These are phyloP conservation scores for Vespertilio murinus DNA, from an alignment of 2,797 vertebrate species.

Conservation along the genomic window DNA sequence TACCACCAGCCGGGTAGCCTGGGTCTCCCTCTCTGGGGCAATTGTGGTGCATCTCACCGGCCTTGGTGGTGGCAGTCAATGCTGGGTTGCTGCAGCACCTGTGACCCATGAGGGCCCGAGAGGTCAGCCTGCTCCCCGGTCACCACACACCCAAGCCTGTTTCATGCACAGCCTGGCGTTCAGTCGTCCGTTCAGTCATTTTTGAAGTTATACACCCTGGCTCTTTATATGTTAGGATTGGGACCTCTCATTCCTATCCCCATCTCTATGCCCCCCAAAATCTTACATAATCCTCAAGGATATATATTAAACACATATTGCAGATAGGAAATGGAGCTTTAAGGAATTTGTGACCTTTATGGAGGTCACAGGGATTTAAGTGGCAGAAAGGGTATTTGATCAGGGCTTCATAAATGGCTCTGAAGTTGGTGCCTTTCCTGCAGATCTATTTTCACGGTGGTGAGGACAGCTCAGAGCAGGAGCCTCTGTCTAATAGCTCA, in stretches of 20 bases:
- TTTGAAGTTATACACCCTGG: no score
- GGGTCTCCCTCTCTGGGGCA: no score
- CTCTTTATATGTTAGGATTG: no score
- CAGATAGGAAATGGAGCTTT: background rate
- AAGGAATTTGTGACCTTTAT: background rate
- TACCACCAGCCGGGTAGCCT: no score
- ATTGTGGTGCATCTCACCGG: no score
- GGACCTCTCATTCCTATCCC: background rate
- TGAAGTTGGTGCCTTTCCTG: background rate
- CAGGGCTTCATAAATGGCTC: background rate
- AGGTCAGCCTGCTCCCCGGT: no score
- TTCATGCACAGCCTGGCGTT: no score
- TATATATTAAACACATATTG: background rate
- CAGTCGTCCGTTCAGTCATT: fast-evolving
- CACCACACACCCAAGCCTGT: no score
- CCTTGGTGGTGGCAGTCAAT: no score
- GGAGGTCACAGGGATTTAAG: background rate
- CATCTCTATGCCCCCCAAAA: no score
- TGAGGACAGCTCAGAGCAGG: background rate
- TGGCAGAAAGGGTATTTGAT: background rate
- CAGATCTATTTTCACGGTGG: background rate
- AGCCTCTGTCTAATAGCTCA: background rate
- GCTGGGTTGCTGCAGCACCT: fast-evolving
- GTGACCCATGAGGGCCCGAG: no score
- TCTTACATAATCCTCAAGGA: background rate